phyloP scores from a whole-genome alignment of 2,113 vertebrate species.

The Gnathonemus longibarbis region DNA sequence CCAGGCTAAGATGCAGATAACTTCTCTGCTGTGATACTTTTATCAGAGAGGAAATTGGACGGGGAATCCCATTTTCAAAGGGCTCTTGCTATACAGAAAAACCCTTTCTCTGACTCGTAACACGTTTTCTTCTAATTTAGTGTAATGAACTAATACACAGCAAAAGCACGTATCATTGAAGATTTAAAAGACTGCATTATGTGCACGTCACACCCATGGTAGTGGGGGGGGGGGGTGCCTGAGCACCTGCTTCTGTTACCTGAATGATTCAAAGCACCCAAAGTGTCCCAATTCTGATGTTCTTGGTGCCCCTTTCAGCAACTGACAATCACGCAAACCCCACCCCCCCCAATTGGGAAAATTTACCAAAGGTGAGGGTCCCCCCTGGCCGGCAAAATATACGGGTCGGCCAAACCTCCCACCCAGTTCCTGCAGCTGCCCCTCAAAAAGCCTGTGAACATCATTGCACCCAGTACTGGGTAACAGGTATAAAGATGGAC shows the following conservation, averaged over 20 bases:
- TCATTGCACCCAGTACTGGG: background rate
- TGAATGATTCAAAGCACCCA: background rate
- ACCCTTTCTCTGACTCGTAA: background rate
- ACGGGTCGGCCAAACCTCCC: background rate
- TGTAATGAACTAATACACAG: background rate
- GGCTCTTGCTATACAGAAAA: background rate
- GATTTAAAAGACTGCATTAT: background rate
- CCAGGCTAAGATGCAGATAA: background rate
- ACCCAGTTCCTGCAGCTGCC: background rate
- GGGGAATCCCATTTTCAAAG: slow-evolving; percentile 4
- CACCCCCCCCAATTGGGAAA: too few species aligned
- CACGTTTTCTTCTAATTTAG: background rate
- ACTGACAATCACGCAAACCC: background rate
- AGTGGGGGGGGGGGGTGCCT: background rate
- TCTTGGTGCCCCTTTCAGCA: background rate
- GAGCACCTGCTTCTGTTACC: too few species aligned
- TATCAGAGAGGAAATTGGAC: background rate
- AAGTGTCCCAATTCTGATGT: too few species aligned
- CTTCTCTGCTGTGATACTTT: background rate
- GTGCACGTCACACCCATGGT: background rate
- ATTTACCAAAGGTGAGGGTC: too few species aligned
- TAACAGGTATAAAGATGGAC: background rate
- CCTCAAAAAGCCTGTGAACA: background rate
- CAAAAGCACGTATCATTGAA: background rate
- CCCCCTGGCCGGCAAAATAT: background rate